Conservation (phyloP, 2,113 vertebrate genomes). For the Macaca mulatta region DNA sequence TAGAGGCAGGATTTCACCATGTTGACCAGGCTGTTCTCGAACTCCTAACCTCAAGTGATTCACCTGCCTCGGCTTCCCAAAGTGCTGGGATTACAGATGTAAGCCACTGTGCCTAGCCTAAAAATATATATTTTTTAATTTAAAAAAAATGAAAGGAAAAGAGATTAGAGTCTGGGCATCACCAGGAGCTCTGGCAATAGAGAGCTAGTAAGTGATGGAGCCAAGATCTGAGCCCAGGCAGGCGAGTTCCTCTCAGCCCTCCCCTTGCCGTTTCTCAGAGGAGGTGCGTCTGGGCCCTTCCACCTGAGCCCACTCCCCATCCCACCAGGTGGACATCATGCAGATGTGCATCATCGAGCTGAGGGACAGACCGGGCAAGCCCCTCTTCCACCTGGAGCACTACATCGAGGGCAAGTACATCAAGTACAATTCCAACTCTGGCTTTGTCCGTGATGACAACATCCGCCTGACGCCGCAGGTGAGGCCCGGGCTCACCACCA, state of each 20-base stretch:
- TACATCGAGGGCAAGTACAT: constrained; percentile 99
- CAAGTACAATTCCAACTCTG: constrained; percentile 99
- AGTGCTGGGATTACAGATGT: too few species aligned
- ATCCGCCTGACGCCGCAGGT: constrained; percentile 98
- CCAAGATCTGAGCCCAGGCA: neutral
- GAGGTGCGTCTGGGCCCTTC: neutral
- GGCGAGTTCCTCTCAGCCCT: too few species aligned
- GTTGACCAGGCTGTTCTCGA: too few species aligned
- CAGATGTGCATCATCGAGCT: constrained; percentile 97
- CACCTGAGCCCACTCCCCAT: neutral
- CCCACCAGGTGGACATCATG: constrained; percentile 95
- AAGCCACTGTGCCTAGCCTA: too few species aligned
- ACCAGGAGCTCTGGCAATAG: neutral
- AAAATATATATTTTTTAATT: too few species aligned
- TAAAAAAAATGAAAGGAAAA: neutral
- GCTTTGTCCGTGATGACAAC: constrained; percentile 96
- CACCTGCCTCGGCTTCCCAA: too few species aligned
- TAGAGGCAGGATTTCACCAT: too few species aligned
- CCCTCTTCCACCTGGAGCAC: constrained; percentile 96
- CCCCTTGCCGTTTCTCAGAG: neutral
- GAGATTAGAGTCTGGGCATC: neutral
- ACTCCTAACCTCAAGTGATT: too few species aligned
- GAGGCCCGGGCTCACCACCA: neutral
- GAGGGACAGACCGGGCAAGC: constrained; percentile 87
- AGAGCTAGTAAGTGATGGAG: neutral